phyloP scores from a whole-genome alignment of 2,888 invertebrate species.

The Chironomus tentans region DNA sequence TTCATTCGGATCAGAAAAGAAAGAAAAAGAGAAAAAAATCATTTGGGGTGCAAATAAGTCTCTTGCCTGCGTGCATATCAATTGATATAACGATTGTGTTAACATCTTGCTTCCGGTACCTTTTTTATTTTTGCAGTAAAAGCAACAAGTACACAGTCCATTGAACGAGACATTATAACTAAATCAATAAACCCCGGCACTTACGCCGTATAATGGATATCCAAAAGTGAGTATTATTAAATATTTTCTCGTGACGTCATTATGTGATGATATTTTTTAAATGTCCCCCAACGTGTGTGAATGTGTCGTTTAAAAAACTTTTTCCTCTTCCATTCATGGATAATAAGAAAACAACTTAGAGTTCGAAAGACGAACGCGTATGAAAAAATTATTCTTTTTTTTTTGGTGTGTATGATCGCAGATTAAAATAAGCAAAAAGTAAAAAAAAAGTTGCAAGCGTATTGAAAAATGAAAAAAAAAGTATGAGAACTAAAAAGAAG shows the following conservation, averaged over 20 bases:
- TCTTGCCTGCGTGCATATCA: background rate
- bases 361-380: slow-evolving; percentile 1
- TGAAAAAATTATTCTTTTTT: background rate
- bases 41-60: background rate
- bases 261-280: background rate
- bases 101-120: background rate
- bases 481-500: background rate
- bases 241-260: background rate
- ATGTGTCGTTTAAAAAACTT: slow-evolving; percentile 11
- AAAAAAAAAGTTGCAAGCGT: slow-evolving; percentile 12
- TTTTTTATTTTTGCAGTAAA: background rate
- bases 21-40: background rate
- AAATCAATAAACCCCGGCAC: background rate
- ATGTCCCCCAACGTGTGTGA: slow-evolving; percentile 11
- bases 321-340: background rate
- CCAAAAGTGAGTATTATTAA: slow-evolving; percentile 16
- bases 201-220: slow-evolving; percentile 19
- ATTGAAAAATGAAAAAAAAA: background rate
- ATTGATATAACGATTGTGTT: background rate
- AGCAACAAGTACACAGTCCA: background rate
- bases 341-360: slow-evolving; percentile 22
- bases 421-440: slow-evolving; percentile 2
- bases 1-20: slow-evolving; percentile 20
- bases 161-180: background rate
- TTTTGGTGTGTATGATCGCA: background rate